These are phyloP conservation scores for Lasius fuliginosus DNA, from an alignment of 2,888 invertebrate species.

Conservation along the genomic window DNA sequence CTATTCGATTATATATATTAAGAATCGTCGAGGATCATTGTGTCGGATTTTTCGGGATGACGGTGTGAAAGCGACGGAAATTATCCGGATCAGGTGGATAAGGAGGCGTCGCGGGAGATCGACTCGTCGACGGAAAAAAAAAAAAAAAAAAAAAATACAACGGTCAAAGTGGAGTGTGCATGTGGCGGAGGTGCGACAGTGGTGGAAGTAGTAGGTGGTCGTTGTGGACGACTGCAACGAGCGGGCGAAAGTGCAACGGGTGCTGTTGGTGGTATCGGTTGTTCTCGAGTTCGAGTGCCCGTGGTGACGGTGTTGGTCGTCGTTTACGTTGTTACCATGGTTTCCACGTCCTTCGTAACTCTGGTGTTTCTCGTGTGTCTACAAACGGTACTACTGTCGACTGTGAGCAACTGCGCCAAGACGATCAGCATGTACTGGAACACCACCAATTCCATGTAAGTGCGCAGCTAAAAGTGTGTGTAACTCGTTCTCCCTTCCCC, in stretches of 20 bases:
- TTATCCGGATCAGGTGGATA: background rate
- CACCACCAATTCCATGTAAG: conserved; percentile 95
- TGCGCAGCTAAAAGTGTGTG: conserved; percentile 69
- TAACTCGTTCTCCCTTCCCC: background rate
- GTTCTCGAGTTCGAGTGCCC: conserved; percentile 69
- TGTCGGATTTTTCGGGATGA: conserved; percentile 2
- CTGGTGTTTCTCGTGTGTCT: conserved; percentile 87
- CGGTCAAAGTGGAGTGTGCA: conserved; percentile 70
- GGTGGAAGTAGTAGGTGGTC: conserved; percentile 71
- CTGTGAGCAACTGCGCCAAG: conserved; percentile 92
- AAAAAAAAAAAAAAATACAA: conserved; percentile 10
- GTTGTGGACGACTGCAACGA: conserved; percentile 69
- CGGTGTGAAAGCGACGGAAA: conserved; percentile 29
- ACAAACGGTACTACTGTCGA: conserved; percentile 89
- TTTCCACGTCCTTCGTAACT: conserved; percentile 85
- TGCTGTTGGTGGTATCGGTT: conserved; percentile 59
- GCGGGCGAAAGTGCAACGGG: conserved; percentile 64
- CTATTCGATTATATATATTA: background rate
- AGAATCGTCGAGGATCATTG: background rate
- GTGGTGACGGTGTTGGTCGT: conserved; percentile 76
- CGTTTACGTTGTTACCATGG: conserved; percentile 83
- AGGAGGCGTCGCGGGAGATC: conserved; percentile 21
- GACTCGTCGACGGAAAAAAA: background rate
- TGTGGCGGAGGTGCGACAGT: conserved; percentile 72
- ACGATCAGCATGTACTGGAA: conserved; percentile 96